These are phyloP conservation scores for Eptesicus fuscus DNA, from an alignment of 2,113 vertebrate genomes.

Conservation along the genomic window DNA sequence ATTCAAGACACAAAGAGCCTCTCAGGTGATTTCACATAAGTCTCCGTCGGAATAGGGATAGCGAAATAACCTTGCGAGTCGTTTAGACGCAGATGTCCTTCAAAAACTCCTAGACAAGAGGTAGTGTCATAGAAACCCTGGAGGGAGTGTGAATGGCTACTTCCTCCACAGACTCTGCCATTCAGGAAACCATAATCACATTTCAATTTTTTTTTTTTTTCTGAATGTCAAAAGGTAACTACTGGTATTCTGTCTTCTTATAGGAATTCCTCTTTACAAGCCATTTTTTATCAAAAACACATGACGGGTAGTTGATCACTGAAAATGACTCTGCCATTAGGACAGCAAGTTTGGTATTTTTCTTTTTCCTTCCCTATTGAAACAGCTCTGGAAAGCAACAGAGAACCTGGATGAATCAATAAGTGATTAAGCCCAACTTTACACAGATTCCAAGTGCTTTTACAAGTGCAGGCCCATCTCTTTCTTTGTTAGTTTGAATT, in stretches of 20 bases:
- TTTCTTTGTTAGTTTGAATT: slow-evolving; percentile 72
- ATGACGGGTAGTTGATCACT: slow-evolving; percentile 74
- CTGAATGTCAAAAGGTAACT: slow-evolving; percentile 73
- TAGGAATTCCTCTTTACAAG: slow-evolving; percentile 73
- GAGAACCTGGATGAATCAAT: slow-evolving; percentile 73
- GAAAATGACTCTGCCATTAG: slow-evolving; percentile 77
- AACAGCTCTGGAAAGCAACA: slow-evolving; percentile 62
- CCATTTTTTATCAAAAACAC: slow-evolving; percentile 74
- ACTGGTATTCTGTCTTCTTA: slow-evolving; percentile 71
- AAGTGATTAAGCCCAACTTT: slow-evolving; percentile 75
- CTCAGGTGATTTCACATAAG: neutral
- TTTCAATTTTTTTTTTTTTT: slow-evolving; percentile 71
- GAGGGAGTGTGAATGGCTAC: slow-evolving; percentile 15
- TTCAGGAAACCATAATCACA: slow-evolving; percentile 63
- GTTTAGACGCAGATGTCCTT: neutral
- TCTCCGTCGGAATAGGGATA: neutral
- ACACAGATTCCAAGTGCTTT: slow-evolving; percentile 61
- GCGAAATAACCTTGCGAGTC: neutral
- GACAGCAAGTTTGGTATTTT: slow-evolving; percentile 68
- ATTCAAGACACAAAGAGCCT: neutral
- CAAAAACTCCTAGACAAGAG: neutral
- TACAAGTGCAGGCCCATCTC: slow-evolving; percentile 30
- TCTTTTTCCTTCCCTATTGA: slow-evolving; percentile 61
- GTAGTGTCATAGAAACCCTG: neutral
- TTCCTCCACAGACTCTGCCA: slow-evolving; percentile 61